These are phyloP conservation scores for Melieria crassipennis DNA, from an alignment of 2,888 invertebrate species.

Conservation along the genomic window DNA sequence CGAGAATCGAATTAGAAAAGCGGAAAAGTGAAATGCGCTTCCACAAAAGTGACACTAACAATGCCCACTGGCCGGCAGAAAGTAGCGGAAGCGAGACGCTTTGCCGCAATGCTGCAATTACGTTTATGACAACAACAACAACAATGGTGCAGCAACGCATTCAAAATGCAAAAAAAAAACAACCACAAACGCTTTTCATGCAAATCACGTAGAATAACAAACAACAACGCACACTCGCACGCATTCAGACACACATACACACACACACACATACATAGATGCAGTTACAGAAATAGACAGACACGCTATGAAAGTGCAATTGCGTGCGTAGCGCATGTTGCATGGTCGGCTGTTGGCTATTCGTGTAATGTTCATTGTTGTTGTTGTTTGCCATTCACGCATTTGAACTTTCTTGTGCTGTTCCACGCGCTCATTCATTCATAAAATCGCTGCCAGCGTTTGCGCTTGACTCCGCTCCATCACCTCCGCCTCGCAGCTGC, in stretches of 20 bases:
- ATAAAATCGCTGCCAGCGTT: conserved; percentile 19
- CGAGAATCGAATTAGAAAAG: too few species aligned
- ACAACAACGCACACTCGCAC: background rate
- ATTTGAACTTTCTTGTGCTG: conserved; percentile 2
- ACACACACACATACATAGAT: too few species aligned
- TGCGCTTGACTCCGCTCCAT: too few species aligned
- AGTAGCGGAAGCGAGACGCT: too few species aligned
- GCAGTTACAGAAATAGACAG: background rate
- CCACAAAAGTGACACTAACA: too few species aligned
- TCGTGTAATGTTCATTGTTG: background rate
- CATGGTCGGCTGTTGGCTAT: too few species aligned
- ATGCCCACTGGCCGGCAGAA: too few species aligned
- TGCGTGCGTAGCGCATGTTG: too few species aligned
- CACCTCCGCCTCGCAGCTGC: too few species aligned
- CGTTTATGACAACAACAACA: background rate
- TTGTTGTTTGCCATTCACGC: background rate
- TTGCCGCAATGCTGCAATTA: background rate
- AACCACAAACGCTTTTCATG: background rate
- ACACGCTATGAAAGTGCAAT: background rate
- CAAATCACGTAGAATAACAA: background rate
- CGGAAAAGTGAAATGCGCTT: too few species aligned
- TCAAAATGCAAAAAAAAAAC: background rate
- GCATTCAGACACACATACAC: too few species aligned
- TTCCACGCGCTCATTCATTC: conserved; percentile 20
- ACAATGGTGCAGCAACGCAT: background rate